Base-by-base conservation (phyloP, 2,797 vertebrate genomes). In the Otolemur crassicaudatus region DNA sequence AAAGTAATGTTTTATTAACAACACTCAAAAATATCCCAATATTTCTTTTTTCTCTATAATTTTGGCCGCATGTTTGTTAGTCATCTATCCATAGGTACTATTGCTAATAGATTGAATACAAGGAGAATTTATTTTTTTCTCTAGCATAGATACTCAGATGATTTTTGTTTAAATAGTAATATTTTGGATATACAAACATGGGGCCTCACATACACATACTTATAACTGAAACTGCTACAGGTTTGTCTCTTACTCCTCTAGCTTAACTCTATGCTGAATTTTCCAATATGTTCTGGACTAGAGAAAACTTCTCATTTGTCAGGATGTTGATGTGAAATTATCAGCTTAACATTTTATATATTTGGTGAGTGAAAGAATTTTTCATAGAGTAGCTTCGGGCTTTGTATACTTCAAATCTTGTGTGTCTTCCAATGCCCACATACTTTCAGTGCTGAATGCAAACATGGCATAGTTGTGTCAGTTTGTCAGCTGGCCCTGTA, bases 1-100 rank as follows among this genome's bases (percentile, higher is more conserved):
- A 73, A 97, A 94, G 80, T 43, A 93, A 25, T 82, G 65, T 29
- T 69, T 63, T 37, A 72, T 86, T 95, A 84, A 70, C 25, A 61
- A 53, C 16, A 34, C 13, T 67, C 90, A 16, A 87, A 92, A 63
- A 56, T 84, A 56, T 67, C 34, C 43, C n/a, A 12, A 9, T 60
- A 13, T 84, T 77, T n/a, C 5, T 9, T 75, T 92, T 89, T 40
- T 40, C 34, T 13, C 1, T 46, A 29, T 1, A 61, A 27, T 56
- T 95, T 96, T 95, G 31, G 70, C 19, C 60, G 0, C 16, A 9
- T 96, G 31, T 90, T 94, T 40, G 82, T 96, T 73, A 84, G 46
- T 91, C 17, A 29, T 7, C 29, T 96, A 25, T 96, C 31, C 49
- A 67, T 53, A 46, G 69, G 13, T 60, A 49, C 53, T 80, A 63